Percentiles rank a stretch among this genome's conserved stretches.
Conservation (phyloP, 2,113 vertebrate genomes). For the Oceanites oceanicus region DNA sequence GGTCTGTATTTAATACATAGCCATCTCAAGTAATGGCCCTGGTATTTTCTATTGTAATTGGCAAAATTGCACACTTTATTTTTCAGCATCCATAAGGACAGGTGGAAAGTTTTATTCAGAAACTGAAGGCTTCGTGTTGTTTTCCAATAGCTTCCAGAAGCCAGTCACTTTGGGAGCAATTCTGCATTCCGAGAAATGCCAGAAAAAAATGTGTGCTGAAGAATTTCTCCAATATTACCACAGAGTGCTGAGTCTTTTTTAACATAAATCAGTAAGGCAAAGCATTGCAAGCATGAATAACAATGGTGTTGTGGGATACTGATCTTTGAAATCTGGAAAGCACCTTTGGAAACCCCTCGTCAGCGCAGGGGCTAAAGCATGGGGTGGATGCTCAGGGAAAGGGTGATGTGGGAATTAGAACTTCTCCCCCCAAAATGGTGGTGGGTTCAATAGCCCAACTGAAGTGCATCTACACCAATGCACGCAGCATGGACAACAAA, state of each 20-base stretch:
- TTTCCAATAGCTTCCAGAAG: slow-evolving; percentile 58
- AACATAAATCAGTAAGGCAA: slow-evolving; percentile 2
- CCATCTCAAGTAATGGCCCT: slow-evolving; percentile 6
- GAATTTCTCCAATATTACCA: neutral
- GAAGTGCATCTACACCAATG: no score
- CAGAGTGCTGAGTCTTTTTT: neutral
- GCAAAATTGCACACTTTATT: slow-evolving; percentile 26
- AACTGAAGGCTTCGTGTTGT: neutral
- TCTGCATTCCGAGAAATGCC: slow-evolving; percentile 5
- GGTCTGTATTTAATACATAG: slow-evolving; percentile 42
- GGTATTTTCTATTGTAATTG: slow-evolving; percentile 26
- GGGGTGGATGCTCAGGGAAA: neutral
- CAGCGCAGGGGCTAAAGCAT: neutral
- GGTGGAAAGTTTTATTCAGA: slow-evolving; percentile 61
- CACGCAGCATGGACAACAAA: no score
- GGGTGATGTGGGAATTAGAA: no score
- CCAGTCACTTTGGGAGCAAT: slow-evolving; percentile 44
- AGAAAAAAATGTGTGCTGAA: slow-evolving; percentile 40
- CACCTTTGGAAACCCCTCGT: neutral
- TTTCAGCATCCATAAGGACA: slow-evolving; percentile 47
- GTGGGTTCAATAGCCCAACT: no score
- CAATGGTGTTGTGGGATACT: neutral
- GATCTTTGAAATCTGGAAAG: neutral
- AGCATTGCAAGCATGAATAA: neutral
- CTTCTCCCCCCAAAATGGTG: no score